Base-by-base conservation (phyloP, 2,113 vertebrate genomes). In the Clarias magur region DNA sequence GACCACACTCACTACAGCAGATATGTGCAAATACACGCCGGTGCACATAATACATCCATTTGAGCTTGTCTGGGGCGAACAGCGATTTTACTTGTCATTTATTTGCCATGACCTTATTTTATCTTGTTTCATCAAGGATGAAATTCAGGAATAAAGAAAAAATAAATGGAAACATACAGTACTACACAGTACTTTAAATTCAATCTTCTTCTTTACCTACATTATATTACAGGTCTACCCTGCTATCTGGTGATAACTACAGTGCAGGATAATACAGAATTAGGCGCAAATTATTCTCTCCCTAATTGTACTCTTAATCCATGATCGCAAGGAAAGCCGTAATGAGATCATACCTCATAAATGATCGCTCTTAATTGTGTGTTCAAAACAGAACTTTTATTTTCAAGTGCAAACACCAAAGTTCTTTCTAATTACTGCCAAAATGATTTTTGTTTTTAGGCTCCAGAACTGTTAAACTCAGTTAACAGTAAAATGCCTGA, bases 21-120 rank as follows among this genome's bases (percentile, higher is more conserved):
- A 83, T 84, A 86, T 86, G 62, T 78, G 73, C 81, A 78, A 59
- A 88, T 72, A 80, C 78, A 27, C 78, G 54, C 30, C 54, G 13
- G 1, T 56, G 67, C 53, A 70, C 56, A 76, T 72, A 70, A 21
- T 23, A 23, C 42, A 54, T 19, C 82, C 42, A 56, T 83, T 68
- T 67, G 27, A 53, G 54, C 42, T n/a, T 73, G 27, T 72, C 30
- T 21, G 34, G 27, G 27, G 54, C 72, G 67, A 38, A 57, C 65
- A 23, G n/a, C 17, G 67, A 84, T 25, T 57, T 68, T 70, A 34
- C 17, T 13, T 72, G 48, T 72, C 65, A 72, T 84, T 70, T 70
- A 56, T 70, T 83, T 67, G 19, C 38, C 65, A 56, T n/a, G 38
- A 57, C 42, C 13, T 53, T 76, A n/a, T 73, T 17, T 72, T 30